Conservation (phyloP, 2,888 invertebrate genomes). For the Oscheius sp. region DNA sequence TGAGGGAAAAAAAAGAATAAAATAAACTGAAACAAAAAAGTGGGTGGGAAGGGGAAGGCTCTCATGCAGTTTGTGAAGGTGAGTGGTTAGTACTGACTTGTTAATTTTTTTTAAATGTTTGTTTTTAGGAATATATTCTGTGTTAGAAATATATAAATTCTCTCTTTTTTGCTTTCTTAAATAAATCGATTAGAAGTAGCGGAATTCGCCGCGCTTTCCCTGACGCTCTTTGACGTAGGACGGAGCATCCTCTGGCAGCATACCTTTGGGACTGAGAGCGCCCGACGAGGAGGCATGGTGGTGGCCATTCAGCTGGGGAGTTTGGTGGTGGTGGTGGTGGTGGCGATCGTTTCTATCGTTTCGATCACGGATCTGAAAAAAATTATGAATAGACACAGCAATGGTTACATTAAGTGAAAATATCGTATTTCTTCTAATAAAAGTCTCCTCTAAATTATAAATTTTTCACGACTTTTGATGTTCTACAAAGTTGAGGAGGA, state of each 20-base stretch:
- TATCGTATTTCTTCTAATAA: no score
- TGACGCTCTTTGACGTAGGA: slow-evolving; percentile 69
- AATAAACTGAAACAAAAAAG: not conserved
- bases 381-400: no score
- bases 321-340: slow-evolving; percentile 24
- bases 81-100: slow-evolving; percentile 31
- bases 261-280: slow-evolving; percentile 43
- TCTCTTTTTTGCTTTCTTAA: no score
- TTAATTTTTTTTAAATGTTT: not conserved
- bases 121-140: not conserved
- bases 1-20: not conserved
- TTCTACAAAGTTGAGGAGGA: no score
- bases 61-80: no score
- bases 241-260: slow-evolving; percentile 67
- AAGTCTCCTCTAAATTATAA: no score
- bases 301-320: slow-evolving; percentile 13
- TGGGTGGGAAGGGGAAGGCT: not conserved
- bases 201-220: slow-evolving; percentile 69
- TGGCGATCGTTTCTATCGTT: no score
- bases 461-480: no score
- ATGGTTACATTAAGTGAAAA: no score
- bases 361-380: slow-evolving; percentile 13
- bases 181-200: slow-evolving; percentile 67
- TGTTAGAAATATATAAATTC: not conserved
- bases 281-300: slow-evolving; percentile 15